Percentiles rank a stretch among this genome's conserved stretches.
Evolutionary conservation across 1,140 invertebrate genomes (phyloP).

Genomic region (Brachionus calyciflorus): DNA sequence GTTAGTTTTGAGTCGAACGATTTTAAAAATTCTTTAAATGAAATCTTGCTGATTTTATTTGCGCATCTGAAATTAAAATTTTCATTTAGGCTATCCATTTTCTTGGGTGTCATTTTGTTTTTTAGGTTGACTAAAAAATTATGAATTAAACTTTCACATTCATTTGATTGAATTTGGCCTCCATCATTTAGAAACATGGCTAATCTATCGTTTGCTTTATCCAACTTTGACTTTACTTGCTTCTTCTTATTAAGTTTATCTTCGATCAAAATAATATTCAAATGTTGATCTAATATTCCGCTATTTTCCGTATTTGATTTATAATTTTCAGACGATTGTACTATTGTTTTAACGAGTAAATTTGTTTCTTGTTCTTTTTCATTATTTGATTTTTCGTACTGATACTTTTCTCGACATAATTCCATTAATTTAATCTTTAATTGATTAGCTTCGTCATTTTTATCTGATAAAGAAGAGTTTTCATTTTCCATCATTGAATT

Average conservation of each 20-base stretch:
- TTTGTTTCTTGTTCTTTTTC: not conserved
- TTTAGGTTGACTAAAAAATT: not conserved
- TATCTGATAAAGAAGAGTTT: not conserved
- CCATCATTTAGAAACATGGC: not conserved
- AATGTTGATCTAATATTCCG: not conserved
- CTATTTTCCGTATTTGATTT: not conserved
- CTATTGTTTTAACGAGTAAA: not conserved
- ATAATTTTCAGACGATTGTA: not conserved
- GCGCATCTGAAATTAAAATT: too few relatives aligned
- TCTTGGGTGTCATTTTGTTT: not conserved
- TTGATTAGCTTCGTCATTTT: not conserved
- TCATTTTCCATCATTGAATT: not conserved
- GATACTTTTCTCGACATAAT: not conserved
- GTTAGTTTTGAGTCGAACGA: not conserved
- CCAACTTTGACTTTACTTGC: not conserved
- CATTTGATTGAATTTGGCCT: not conserved
- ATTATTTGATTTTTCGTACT: not conserved
- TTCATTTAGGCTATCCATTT: too few relatives aligned
- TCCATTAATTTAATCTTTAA: constrained; percentile 1
- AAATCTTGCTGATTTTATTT: not conserved
- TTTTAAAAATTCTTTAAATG: not conserved
- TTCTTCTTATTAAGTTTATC: not conserved
- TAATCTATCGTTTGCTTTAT: not conserved
- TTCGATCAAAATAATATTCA: not conserved
- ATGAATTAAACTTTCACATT: not conserved